phyloP scores from a whole-genome alignment of 2,797 vertebrate genomes.

The Protonibea diacanthus region DNA sequence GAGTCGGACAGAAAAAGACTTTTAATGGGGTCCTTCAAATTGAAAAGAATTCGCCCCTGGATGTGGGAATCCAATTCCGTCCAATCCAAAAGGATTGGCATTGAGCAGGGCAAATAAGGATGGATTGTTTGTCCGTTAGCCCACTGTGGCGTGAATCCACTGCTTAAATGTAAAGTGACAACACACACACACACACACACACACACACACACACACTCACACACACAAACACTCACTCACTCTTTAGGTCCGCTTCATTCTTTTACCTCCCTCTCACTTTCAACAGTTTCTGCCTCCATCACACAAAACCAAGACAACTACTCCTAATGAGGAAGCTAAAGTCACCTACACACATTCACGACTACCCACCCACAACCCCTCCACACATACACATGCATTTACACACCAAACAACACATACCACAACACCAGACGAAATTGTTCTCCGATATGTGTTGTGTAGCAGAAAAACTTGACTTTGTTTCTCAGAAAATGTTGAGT shows the following conservation, averaged over 20 bases:
- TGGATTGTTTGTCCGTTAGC: slow-evolving; percentile 85
- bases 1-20: slow-evolving; percentile 66
- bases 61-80: slow-evolving; percentile 83
- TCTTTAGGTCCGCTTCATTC: slow-evolving; percentile 32
- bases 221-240: slow-evolving; percentile 1
- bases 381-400: slow-evolving; percentile 12
- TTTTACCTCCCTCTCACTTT: slow-evolving; percentile 32
- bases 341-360: slow-evolving; percentile 53
- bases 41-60: slow-evolving; percentile 79
- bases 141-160: slow-evolving; percentile 73
- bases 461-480: slow-evolving; percentile 22
- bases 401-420: slow-evolving; percentile 9
- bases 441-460: slow-evolving; percentile 15
- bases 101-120: slow-evolving; percentile 84
- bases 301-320: slow-evolving; percentile 33
- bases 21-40: slow-evolving; percentile 80
- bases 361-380: background rate
- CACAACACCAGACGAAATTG: background rate
- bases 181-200: background rate
- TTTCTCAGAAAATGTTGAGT: slow-evolving; percentile 13
- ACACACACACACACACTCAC: background rate
- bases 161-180: slow-evolving; percentile 84
- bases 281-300: slow-evolving; percentile 42
- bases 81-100: slow-evolving; percentile 78
- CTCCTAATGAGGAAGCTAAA: slow-evolving; percentile 58